These are phyloP conservation scores for Sinocyclocheilus grahami DNA, from an alignment of 2,113 vertebrate species.

Conservation along the genomic window DNA sequence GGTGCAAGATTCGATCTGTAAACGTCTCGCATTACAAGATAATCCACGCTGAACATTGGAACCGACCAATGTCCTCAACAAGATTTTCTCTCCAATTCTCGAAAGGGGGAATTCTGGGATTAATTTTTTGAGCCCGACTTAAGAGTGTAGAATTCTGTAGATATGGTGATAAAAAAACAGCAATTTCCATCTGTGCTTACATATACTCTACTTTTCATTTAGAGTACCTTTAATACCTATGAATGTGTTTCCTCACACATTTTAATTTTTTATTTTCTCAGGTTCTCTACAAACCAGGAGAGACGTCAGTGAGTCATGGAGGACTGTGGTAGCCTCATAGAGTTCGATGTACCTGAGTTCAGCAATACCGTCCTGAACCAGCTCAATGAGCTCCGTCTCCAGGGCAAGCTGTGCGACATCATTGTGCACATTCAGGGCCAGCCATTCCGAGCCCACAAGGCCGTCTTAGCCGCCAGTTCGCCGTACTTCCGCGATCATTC, in stretches of 20 bases:
- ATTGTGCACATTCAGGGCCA: conserved; percentile 98
- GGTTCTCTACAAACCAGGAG: conserved; percentile 72
- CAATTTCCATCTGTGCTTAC: no score
- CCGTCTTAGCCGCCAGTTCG: conserved; percentile 95
- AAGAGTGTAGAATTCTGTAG: no score
- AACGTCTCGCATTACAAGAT: no score
- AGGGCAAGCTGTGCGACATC: conserved; percentile 97
- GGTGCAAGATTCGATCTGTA: no score
- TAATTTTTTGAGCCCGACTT: no score
- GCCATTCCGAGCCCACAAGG: conserved; percentile 96
- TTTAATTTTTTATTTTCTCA: conserved; percentile 37
- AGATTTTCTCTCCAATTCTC: no score
- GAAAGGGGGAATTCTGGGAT: no score
- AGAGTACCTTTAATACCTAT: neutral
- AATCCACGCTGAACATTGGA: no score
- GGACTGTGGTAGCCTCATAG: conserved; percentile 93
- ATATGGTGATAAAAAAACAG: no score
- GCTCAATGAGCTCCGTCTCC: conserved; percentile 93
- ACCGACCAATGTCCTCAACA: no score
- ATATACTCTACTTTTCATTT: no score
- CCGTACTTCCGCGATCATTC: conserved; percentile 99
- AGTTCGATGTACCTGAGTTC: conserved; percentile 99
- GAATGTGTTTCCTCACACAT: neutral
- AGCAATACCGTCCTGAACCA: conserved; percentile 96
- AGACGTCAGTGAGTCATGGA: conserved; percentile 89